A percentile compares a stretch with the other conserved stretches of the same genome.
phyloP scores from a whole-genome alignment of 2,888 invertebrate species.

The Phlogophora meticulosa region DNA sequence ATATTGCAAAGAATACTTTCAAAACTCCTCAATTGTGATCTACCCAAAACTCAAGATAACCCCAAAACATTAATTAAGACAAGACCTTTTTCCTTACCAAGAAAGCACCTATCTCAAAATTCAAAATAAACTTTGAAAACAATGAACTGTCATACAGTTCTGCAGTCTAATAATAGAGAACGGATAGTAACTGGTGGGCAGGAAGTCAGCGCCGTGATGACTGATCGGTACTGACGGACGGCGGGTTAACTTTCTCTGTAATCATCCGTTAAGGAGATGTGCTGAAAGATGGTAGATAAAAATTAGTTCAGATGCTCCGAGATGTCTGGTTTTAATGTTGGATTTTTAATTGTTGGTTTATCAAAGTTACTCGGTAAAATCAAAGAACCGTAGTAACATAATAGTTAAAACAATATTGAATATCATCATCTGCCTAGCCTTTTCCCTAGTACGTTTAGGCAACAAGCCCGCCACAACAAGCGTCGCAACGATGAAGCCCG shows the following conservation, averaged over 20 bases:
- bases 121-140: constrained; percentile 46
- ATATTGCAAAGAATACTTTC: no score
- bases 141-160: constrained; percentile 51
- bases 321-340: constrained; percentile 17
- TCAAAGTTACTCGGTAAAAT: neutral
- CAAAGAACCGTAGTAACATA: neutral
- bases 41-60: constrained; percentile 8
- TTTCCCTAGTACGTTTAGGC: no score
- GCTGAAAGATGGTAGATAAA: constrained; percentile 53
- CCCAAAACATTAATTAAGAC: constrained; percentile 7
- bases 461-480: no score
- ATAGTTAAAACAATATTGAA: no score
- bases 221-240: constrained; percentile 59
- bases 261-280: constrained; percentile 55
- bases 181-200: constrained; percentile 35
- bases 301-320: constrained; percentile 9
- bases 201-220: constrained; percentile 61
- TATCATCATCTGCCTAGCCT: no score
- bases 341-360: neutral
- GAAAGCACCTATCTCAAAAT: constrained; percentile 35
- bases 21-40: neutral
- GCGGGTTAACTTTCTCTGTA: constrained; percentile 60
- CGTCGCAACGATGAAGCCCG: no score
- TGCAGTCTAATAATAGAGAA: constrained; percentile 62
- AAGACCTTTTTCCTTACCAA: constrained; percentile 20